Conservation (phyloP, 2,888 invertebrate genomes). For the Cerastoderma edule region DNA sequence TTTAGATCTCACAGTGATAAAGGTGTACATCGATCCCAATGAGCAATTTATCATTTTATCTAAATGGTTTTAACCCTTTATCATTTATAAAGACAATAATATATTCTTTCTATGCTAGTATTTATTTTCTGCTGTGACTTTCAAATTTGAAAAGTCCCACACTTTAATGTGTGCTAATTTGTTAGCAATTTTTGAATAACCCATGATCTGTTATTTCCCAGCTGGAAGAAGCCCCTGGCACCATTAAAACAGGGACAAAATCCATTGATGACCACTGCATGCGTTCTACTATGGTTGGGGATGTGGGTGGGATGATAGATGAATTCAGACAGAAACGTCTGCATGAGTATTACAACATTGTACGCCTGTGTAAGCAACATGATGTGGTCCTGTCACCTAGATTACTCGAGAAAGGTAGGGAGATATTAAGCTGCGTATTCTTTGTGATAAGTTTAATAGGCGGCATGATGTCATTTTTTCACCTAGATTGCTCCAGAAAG, state of each 20-base stretch:
- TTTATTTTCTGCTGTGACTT: too few relatives aligned
- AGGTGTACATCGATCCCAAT: too few relatives aligned
- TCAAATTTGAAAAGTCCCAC: too few relatives aligned
- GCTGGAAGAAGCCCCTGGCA: constrained; percentile 59
- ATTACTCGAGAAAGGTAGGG: constrained; percentile 77
- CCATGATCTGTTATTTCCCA: constrained; percentile 21
- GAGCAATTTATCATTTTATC: neutral
- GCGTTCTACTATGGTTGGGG: constrained; percentile 77
- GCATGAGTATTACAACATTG: constrained; percentile 77
- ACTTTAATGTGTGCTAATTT: too few relatives aligned
- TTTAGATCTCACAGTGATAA: too few relatives aligned
- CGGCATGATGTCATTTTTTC: too few relatives aligned
- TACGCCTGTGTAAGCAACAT: constrained; percentile 72
- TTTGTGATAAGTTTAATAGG: too few relatives aligned
- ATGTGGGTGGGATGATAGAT: constrained; percentile 73
- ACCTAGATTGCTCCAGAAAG: too few relatives aligned
- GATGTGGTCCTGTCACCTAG: constrained; percentile 70
- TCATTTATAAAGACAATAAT: too few relatives aligned
- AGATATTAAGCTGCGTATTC: too few relatives aligned
- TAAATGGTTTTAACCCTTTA: neutral
- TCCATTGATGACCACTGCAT: constrained; percentile 79
- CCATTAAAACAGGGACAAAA: constrained; percentile 77
- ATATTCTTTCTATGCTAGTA: too few relatives aligned
- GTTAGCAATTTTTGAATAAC: too few relatives aligned
- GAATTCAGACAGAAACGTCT: constrained; percentile 77